A percentile compares a stretch with the other conserved stretches of the same genome.
phyloP scores from a whole-genome alignment of 2,797 vertebrate genomes.

The Eremophila alpestris region DNA sequence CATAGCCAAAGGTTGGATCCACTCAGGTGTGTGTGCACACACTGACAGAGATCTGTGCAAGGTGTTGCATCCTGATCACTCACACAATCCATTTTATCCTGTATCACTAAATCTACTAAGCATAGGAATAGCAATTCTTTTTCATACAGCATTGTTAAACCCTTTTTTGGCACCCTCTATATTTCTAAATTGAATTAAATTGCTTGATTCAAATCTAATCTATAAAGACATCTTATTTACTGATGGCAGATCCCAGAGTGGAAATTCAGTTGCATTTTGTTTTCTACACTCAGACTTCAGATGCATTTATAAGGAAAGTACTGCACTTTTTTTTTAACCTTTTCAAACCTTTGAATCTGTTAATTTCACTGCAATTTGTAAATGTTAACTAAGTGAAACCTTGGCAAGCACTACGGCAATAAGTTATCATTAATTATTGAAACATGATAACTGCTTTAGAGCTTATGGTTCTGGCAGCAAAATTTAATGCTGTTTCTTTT shows the following conservation, averaged over 20 bases:
- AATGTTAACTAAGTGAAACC: constrained; percentile 56
- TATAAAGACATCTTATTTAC: not conserved
- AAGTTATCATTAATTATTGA: constrained; percentile 52
- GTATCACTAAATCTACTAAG: not conserved
- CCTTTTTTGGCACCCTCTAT: not conserved
- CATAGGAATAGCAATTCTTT: not conserved
- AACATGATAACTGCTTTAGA: constrained; percentile 62
- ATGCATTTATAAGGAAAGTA: constrained; percentile 67
- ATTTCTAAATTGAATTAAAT: constrained; percentile 17
- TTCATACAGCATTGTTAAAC: not conserved
- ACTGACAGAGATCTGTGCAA: not conserved
- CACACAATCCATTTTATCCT: not conserved
- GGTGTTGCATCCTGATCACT: not conserved
- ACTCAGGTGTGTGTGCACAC: not conserved
- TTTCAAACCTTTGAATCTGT: constrained; percentile 45
- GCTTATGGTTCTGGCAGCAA: constrained; percentile 69
- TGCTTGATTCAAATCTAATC: not conserved
- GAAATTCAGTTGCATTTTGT: constrained; percentile 21
- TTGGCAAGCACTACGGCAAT: constrained; percentile 69
- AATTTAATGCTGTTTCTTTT: constrained; percentile 77
- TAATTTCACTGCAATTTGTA: constrained; percentile 46
- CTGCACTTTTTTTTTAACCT: constrained; percentile 65
- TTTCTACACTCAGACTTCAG: constrained; percentile 7
- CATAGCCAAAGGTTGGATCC: not conserved
- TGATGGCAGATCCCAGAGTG: not conserved